These are phyloP conservation scores for Laticauda colubrina DNA, from an alignment of 2,113 vertebrate genomes.

Conservation along the genomic window DNA sequence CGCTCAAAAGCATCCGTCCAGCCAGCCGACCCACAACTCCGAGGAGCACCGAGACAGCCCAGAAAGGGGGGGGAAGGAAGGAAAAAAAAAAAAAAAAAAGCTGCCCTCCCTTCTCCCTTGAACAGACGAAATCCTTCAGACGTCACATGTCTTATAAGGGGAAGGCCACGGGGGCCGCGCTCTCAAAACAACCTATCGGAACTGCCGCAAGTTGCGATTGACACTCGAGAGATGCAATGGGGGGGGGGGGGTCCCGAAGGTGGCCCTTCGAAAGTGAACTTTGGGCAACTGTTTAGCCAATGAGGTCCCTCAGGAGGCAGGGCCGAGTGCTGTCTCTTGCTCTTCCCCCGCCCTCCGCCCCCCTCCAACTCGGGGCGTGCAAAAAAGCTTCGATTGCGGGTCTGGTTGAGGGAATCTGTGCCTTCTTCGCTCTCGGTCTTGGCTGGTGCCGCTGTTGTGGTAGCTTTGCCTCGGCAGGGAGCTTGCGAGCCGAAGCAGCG, in stretches of 20 bases:
- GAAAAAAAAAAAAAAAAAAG: neutral
- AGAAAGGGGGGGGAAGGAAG: neutral
- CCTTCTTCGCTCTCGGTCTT: slow-evolving; percentile 16
- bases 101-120: neutral
- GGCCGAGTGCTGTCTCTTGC: slow-evolving; percentile 15
- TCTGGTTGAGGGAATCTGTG: slow-evolving; percentile 34
- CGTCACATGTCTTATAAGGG: neutral
- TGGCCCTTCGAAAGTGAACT: slow-evolving; percentile 45
- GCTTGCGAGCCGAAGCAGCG: neutral
- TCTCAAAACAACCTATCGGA: slow-evolving; percentile 54
- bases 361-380: slow-evolving; percentile 34
- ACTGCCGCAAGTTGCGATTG: slow-evolving; percentile 50
- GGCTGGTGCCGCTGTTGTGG: neutral
- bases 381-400: slow-evolving; percentile 40
- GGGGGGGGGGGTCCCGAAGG: slow-evolving; percentile 53
- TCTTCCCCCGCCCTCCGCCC: neutral
- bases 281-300: slow-evolving; percentile 65
- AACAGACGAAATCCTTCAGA: neutral
- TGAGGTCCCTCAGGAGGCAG: slow-evolving; percentile 47
- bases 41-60: neutral
- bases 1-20: neutral
- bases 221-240: slow-evolving; percentile 66
- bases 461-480: slow-evolving; percentile 43
- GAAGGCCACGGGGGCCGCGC: slow-evolving; percentile 6
- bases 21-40: neutral